phyloP scores from a whole-genome alignment of 1,140 invertebrate genomes.

The Bactericera cockerelli region DNA sequence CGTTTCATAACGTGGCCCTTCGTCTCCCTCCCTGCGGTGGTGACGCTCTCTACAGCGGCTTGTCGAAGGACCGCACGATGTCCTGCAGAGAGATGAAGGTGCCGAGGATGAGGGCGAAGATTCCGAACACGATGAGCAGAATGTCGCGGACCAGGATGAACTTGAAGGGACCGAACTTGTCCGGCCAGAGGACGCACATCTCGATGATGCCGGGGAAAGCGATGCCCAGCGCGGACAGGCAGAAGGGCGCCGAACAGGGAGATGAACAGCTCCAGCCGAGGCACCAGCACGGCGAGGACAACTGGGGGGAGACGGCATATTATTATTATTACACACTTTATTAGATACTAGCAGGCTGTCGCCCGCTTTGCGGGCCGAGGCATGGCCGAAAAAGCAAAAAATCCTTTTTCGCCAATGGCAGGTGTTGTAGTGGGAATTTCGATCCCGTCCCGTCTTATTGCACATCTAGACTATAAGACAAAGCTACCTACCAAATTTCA shows the following conservation, averaged over 20 bases:
- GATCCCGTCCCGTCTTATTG: too few species aligned
- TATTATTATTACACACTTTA: not conserved
- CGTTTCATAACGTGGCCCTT: too few species aligned
- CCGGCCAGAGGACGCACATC: conserved; percentile 40
- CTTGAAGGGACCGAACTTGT: conserved; percentile 30
- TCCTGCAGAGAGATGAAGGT: conserved; percentile 47
- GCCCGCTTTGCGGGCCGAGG: too few species aligned
- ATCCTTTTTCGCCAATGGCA: too few species aligned
- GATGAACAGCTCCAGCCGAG: conserved; percentile 65
- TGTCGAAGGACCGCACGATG: conserved; percentile 34
- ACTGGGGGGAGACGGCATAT: conserved; percentile 37
- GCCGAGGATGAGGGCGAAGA: conserved; percentile 48
- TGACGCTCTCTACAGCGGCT: too few species aligned
- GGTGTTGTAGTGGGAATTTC: too few species aligned
- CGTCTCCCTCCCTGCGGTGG: too few species aligned
- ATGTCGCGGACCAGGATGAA: conserved; percentile 44
- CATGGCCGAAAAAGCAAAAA: too few species aligned
- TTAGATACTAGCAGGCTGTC: too few species aligned
- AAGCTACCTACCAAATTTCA: too few species aligned
- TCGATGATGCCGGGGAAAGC: conserved; percentile 73
- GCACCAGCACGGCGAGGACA: conserved; percentile 51
- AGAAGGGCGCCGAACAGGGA: conserved; percentile 68
- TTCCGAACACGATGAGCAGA: conserved; percentile 46
- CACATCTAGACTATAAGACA: too few species aligned
- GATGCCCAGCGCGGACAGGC: conserved; percentile 59